These are phyloP conservation scores for Latrodectus elegans DNA, from an alignment of 2,888 invertebrate genomes.

Conservation along the genomic window DNA sequence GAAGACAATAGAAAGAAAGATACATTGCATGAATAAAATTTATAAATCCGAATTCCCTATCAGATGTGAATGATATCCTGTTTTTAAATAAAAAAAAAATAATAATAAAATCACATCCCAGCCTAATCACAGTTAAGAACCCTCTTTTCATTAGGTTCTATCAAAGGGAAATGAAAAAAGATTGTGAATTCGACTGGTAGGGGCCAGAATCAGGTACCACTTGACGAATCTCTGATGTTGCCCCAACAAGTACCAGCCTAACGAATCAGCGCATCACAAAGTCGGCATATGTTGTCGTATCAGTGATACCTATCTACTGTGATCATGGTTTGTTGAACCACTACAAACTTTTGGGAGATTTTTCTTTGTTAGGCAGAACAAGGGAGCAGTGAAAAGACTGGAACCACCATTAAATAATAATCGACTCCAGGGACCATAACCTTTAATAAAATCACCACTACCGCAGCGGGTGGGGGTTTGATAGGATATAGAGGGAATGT, in stretches of 20 bases:
- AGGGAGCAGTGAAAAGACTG: constrained; percentile 59
- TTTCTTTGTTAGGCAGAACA: constrained; percentile 34
- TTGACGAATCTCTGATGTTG: too few species aligned
- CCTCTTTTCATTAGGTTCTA: too few species aligned
- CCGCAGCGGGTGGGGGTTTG: constrained; percentile 56
- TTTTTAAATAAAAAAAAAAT: too few species aligned
- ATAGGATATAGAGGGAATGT: constrained; percentile 51
- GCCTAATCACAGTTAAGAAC: too few species aligned
- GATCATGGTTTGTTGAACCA: constrained; percentile 61
- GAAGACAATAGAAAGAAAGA: too few species aligned
- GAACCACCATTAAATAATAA: constrained; percentile 68
- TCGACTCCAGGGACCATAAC: constrained; percentile 57
- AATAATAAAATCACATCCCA: too few species aligned
- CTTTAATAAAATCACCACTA: constrained; percentile 68
- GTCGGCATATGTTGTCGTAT: constrained; percentile 65
- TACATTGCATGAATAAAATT: too few species aligned
- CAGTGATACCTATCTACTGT: constrained; percentile 53
- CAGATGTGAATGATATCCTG: too few species aligned
- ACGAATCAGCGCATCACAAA: constrained; percentile 55
- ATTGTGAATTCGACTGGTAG: too few species aligned
- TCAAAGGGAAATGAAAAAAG: too few species aligned
- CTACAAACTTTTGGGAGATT: constrained; percentile 1
- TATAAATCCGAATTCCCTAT: too few species aligned
- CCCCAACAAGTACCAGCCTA: neutral
- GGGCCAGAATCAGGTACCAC: too few species aligned